A percentile compares a stretch with the other conserved stretches of the same genome.
Evolutionary conservation across 2,797 vertebrate species (phyloP).

Genomic region (Paedocypris micromegethes): DNA sequence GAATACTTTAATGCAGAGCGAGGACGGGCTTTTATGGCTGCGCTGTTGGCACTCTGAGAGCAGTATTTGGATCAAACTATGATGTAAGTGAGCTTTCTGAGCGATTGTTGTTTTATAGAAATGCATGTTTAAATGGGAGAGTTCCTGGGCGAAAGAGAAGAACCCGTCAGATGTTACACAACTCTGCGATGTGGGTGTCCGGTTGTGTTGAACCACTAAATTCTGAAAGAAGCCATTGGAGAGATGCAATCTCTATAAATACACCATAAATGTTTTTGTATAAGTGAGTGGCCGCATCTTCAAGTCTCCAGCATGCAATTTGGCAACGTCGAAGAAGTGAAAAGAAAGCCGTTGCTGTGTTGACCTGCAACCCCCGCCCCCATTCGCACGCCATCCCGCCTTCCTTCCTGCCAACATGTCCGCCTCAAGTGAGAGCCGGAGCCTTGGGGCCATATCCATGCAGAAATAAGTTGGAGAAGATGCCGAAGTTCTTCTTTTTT

Average conservation of each 20-base stretch:
- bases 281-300: constrained; percentile 21
- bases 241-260: not conserved
- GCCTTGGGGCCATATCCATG: constrained; percentile 22
- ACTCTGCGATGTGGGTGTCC: not conserved
- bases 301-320: constrained; percentile 12
- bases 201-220: constrained; percentile 22
- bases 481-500: constrained; percentile 18
- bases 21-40: constrained; percentile 6
- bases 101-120: constrained; percentile 40
- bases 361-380: constrained; percentile 30
- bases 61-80: constrained; percentile 14
- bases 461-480: constrained; percentile 24
- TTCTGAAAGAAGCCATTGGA: constrained; percentile 15
- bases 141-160: constrained; percentile 29
- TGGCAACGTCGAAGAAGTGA: constrained; percentile 20
- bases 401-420: constrained; percentile 23
- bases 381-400: constrained; percentile 10
- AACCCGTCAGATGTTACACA: constrained; percentile 43
- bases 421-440: constrained; percentile 10
- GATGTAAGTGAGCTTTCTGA: constrained; percentile 25
- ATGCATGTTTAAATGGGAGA: constrained; percentile 41
- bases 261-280: constrained; percentile 12
- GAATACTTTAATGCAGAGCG: constrained; percentile 16
- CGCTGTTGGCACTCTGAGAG: constrained; percentile 22
- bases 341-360: constrained; percentile 18